Conservation (phyloP, 1,140 invertebrate species). For the Bombyx mandarina region DNA sequence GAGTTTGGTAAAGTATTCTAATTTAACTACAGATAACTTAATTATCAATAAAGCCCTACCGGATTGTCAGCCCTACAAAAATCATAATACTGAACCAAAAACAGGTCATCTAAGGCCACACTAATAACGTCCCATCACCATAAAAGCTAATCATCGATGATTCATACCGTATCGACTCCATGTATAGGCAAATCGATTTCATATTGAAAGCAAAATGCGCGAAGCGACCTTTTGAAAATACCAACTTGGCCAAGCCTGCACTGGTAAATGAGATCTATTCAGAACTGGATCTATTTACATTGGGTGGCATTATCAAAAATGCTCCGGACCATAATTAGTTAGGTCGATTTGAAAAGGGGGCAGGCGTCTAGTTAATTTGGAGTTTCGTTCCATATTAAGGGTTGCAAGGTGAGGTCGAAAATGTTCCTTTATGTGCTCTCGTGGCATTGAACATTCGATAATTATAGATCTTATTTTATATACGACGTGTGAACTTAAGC, state of each 20-base stretch:
- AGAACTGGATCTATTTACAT: slow-evolving; percentile 7
- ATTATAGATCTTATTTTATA: too few species aligned
- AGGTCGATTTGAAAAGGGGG: slow-evolving; percentile 5
- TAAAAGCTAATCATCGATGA: slow-evolving; percentile 7
- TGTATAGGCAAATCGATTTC: slow-evolving; percentile 16
- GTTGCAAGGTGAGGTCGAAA: slow-evolving; percentile 9
- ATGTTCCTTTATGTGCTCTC: too few species aligned
- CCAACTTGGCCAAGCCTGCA: background rate
- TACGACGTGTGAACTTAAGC: too few species aligned
- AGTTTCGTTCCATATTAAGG: slow-evolving; percentile 15
- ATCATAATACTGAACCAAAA: too few species aligned
- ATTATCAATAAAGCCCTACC: too few species aligned
- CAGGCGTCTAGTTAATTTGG: slow-evolving; percentile 5
- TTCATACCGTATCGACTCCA: slow-evolving; percentile 11
- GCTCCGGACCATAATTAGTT: slow-evolving; percentile 10
- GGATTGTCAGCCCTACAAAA: too few species aligned
- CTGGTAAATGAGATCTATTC: background rate
- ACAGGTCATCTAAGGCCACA: background rate
- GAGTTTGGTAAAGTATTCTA: too few species aligned
- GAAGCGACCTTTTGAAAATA: slow-evolving; percentile 1
- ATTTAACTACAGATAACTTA: too few species aligned
- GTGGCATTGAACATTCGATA: too few species aligned
- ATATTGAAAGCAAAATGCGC: slow-evolving; percentile 7
- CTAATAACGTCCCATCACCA: background rate
- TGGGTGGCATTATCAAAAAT: slow-evolving; percentile 4